Percentiles rank a stretch among this genome's conserved stretches.
phyloP scores from a whole-genome alignment of 2,113 vertebrate genomes.

The Campylomormyrus tamandua region DNA sequence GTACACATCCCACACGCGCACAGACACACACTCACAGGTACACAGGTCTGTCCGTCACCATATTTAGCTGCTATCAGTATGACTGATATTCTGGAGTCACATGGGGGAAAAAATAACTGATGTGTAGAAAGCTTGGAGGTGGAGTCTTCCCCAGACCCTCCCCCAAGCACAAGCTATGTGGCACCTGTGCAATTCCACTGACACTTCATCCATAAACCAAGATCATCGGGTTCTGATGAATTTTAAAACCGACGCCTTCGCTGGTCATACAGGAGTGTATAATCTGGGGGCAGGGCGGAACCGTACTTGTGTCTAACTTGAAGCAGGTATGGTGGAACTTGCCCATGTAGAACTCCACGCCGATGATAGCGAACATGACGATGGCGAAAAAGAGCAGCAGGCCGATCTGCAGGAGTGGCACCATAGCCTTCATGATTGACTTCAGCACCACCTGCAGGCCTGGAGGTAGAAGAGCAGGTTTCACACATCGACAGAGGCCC shows the following conservation, averaged over 20 bases:
- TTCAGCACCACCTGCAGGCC: conserved; percentile 96
- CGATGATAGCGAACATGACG: conserved; percentile 98
- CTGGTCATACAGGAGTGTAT: background rate
- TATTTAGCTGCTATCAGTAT: background rate
- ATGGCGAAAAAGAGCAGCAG: conserved; percentile 96
- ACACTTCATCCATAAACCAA: background rate
- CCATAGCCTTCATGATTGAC: conserved; percentile 99
- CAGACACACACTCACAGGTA: background rate
- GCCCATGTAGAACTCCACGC: conserved; percentile 97
- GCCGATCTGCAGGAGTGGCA: conserved; percentile 90
- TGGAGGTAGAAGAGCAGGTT: conserved; percentile 35
- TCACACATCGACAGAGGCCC: background rate
- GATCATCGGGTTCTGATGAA: background rate
- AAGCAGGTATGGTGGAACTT: conserved; percentile 94
- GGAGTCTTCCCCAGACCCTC: background rate
- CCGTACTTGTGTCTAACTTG: conserved; percentile 70
- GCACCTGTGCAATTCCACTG: background rate
- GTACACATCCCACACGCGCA: background rate
- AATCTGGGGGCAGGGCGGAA: background rate
- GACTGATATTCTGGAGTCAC: background rate
- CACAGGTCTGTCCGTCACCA: background rate
- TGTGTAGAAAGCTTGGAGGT: no score
- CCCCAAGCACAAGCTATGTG: background rate
- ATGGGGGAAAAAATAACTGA: background rate
- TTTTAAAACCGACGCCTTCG: background rate